Base-by-base conservation (phyloP, 2,888 invertebrate genomes). In the Lordiphosa fenestrarum region DNA sequence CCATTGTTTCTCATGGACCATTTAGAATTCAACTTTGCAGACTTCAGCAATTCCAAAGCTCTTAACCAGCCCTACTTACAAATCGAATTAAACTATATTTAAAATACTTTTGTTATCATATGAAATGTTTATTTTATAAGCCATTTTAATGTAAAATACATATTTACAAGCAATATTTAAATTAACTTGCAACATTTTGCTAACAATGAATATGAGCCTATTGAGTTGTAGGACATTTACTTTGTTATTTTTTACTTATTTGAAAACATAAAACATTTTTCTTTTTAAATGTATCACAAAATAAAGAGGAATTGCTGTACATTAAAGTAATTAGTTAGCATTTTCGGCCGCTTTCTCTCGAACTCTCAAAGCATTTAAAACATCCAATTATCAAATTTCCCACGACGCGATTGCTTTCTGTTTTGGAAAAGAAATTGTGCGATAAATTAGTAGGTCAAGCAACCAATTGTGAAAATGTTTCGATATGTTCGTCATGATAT, bases 371-470 rank as follows among this genome's bases (percentile, higher is more conserved):
- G 50, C 55, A 30, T 62, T 84, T 80, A 88, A 75, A 88, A 88
- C 88, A 86, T 88, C 87, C 87, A 88, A 86, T 87, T 87, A 73
- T 87, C 87, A 71, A 88, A 86, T 71, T 88, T 88, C 74, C 88
- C 87, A 54, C 84, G 86, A 47, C 87, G 83, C 36, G 81, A 55
- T 58, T 77, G 84, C 69, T 83, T 84, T 74, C 84, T 85, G 86
- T 71, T 67, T 53, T 40, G 44, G 50, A 73, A 40, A 60, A 84
- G 53, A 67, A 47, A 69, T 57, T 68, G 41, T 54, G 58, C 66
- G 54, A 66, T 66, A 66, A 42, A 65, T 62, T 69, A 69, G 58
- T 60, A 41, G 36, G 30, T 30, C 50, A 19, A 40, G 39, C 39
- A 37, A 12, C 21, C 38, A 38, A 49, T 21, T 10, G n/a, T 21